A percentile compares a stretch with the other conserved stretches of the same genome.
Evolutionary conservation across 2,888 invertebrate genomes (phyloP).

Genomic region (Thereva nobilitata): DNA sequence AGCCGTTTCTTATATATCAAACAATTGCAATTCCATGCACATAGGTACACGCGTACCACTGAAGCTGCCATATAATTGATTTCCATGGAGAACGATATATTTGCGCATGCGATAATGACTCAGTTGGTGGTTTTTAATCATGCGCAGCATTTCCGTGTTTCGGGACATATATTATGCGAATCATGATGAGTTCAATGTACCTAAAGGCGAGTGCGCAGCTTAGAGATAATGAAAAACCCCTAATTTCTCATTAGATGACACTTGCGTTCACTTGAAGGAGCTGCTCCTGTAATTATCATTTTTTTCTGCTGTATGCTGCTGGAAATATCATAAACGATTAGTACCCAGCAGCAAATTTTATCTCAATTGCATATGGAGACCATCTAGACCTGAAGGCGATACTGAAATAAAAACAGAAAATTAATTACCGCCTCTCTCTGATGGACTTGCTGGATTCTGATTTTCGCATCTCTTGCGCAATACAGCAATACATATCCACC

Average conservation of each 20-base stretch:
- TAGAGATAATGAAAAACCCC: conserved; percentile 24
- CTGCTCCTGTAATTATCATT: conserved; percentile 32
- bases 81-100: neutral
- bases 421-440: conserved; percentile 24
- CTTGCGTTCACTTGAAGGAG: neutral
- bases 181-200: neutral
- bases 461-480: conserved; percentile 1
- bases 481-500: neutral
- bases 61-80: conserved; percentile 25
- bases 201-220: neutral
- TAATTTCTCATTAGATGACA: conserved; percentile 32
- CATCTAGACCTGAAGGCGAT: conserved; percentile 19
- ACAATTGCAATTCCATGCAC: too few relatives aligned
- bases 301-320: neutral
- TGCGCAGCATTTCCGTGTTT: too few relatives aligned
- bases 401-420: conserved; percentile 23
- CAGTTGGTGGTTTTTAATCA: too few relatives aligned
- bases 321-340: conserved; percentile 29
- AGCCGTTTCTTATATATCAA: conserved; percentile 11
- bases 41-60: too few relatives aligned
- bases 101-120: too few relatives aligned
- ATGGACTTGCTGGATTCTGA: neutral
- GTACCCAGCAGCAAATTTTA: conserved; percentile 18
- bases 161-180: too few relatives aligned
- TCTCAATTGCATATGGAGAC: neutral